These are phyloP conservation scores for Tyto alba DNA, from an alignment of 2,113 vertebrate species.

Conservation along the genomic window DNA sequence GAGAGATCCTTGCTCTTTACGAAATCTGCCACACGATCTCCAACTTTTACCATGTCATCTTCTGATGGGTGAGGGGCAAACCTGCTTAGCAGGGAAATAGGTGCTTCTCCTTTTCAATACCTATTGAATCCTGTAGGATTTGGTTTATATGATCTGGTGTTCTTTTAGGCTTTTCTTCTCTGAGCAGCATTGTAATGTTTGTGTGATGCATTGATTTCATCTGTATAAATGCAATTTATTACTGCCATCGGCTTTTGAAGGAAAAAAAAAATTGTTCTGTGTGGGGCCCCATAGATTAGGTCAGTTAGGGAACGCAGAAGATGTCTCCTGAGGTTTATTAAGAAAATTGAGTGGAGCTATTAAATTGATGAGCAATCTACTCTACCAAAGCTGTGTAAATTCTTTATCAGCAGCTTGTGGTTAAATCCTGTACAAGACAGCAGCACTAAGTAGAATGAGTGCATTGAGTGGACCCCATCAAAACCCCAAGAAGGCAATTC, in stretches of 20 bases:
- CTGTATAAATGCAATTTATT: not conserved
- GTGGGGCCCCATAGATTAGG: not conserved
- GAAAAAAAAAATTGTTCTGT: not conserved
- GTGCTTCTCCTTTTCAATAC: not conserved
- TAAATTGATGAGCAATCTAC: not conserved
- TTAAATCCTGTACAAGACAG: not conserved
- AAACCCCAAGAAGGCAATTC: not conserved
- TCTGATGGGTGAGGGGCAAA: not conserved
- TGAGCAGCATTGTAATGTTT: not conserved
- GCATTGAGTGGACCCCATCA: not conserved
- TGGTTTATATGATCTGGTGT: not conserved
- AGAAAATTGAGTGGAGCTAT: not conserved
- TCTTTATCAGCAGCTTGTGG: not conserved
- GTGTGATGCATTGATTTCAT: not conserved
- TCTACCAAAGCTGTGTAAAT: not conserved
- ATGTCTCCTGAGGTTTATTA: not conserved
- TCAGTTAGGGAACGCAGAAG: not conserved
- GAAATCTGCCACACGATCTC: not conserved
- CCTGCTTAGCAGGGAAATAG: not conserved
- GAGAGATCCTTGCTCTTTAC: not conserved
- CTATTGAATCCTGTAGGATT: not conserved
- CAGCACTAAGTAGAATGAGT: not conserved
- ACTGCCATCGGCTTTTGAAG: not conserved
- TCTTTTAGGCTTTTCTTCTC: not conserved
- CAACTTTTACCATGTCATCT: not conserved